Percentiles rank a stretch among this genome's conserved stretches.
Conservation (phyloP, 1,140 invertebrate species). For the Trichonephila clavata region DNA sequence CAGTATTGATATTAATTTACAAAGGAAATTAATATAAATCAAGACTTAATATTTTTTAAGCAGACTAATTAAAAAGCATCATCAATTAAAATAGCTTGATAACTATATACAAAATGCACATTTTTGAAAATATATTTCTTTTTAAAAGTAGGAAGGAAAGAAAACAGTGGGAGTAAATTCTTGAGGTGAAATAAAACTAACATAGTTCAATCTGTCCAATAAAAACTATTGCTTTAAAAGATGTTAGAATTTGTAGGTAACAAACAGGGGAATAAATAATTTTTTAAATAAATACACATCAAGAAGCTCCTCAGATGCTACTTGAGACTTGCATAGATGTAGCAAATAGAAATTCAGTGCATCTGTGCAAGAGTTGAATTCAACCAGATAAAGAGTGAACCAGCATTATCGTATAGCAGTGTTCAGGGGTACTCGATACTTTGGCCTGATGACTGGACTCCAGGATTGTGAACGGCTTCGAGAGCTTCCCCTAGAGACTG, state of each 20-base stretch:
- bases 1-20: neutral
- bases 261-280: conserved; percentile 2
- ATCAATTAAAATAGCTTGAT: neutral
- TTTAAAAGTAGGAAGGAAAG: neutral
- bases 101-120: neutral
- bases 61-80: neutral
- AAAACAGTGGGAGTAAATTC: neutral
- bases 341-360: neutral
- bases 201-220: neutral
- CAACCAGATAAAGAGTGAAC: neutral
- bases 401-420: neutral
- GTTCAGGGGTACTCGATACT: conserved; percentile 36
- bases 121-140: conserved; percentile 3
- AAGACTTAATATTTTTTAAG: neutral
- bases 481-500: conserved; percentile 20
- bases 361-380: neutral
- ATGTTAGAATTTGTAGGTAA: neutral
- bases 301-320: neutral
- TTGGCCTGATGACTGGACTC: conserved; percentile 43
- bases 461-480: conserved; percentile 54
- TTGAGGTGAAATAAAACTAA: neutral
- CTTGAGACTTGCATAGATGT: neutral
- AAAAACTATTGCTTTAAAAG: neutral
- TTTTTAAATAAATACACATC: neutral
- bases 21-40: neutral